Base-by-base conservation (phyloP, 1,140 invertebrate species). In the Neoseiulus cucumeris region DNA sequence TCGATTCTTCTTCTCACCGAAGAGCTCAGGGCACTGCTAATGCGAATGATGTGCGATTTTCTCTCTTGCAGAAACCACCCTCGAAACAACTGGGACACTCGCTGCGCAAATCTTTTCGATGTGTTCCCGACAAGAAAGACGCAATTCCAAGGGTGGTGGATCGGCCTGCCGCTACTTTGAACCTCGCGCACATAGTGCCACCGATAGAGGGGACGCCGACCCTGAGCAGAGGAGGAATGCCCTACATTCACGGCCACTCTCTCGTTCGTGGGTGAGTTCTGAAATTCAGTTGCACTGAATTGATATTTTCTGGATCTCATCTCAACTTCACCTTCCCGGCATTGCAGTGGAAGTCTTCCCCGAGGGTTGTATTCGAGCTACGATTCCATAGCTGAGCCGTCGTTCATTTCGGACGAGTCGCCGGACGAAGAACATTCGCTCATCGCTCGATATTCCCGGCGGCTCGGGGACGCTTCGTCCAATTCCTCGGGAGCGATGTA, bases 371-470 rank as follows among this genome's bases (percentile, higher is more conserved):
- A 69, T 70, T 78, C 73, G 68, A 79, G 74, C 68, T 71, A 76
- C 71, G 73, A 75, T 72, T 75, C 71, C 14, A 59, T 70, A 75
- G 74, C 71, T 75, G 82, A 74, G 72, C 42, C 51, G 1, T 42
- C 65, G 12, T 41, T 25, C 28, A 66, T 44, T 29, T 29, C 28
- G 6, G 42, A 25, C 64, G 42, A 44, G 28, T 69, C 64, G 33
- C 69, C 83, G 70, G 92, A 96, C 77, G 94, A 97, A 76, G 93
- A 97, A 76, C 93, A 98, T 76, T 82, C 90, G 68, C 81, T 97
- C 65, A 97, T 98, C 74, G 93, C 93, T 42, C 79, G 91, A 70
- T 98, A 97, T 77, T 90, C 93, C 20, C 90, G 91, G 9, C 80
- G 90, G 72, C 79, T 98, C 64, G 91, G 91, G 17, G 87, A 95